phyloP scores from a whole-genome alignment of 2,113 vertebrate genomes.

The Uropsilus gracilis region DNA sequence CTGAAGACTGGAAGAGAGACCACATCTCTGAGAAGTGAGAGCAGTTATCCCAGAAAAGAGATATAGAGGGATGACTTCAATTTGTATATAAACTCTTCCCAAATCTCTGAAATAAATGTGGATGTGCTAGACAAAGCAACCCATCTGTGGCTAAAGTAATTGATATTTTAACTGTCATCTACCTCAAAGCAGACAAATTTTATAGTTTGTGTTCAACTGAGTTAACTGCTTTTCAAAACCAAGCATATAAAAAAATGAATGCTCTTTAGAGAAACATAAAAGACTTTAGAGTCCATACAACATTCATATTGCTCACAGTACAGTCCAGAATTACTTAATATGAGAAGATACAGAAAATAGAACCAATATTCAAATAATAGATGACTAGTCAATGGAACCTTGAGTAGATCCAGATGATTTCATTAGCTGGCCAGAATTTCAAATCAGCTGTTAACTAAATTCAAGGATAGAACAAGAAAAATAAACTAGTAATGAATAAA shows the following conservation, averaged over 20 bases:
- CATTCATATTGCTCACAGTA: not conserved
- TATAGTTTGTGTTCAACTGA: not conserved
- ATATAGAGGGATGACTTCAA: not conserved
- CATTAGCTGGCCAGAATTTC: not conserved
- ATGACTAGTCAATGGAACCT: not conserved
- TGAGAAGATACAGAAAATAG: not conserved
- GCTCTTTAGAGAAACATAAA: not conserved
- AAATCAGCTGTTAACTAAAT: not conserved
- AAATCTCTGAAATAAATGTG: not conserved
- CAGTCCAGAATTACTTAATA: not conserved
- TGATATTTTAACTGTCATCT: not conserved
- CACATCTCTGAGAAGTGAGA: not conserved
- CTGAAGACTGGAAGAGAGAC: not conserved
- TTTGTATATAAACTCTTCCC: not conserved
- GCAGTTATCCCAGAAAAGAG: not conserved
- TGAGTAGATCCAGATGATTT: not conserved
- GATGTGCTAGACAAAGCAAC: not conserved
- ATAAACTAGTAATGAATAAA: conserved; percentile 19
- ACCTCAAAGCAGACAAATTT: not conserved
- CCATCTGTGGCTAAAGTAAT: not conserved
- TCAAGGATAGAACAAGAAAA: not conserved
- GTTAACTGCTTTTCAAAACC: not conserved
- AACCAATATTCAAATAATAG: not conserved
- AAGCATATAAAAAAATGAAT: not conserved
- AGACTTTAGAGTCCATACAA: not conserved